These are phyloP conservation scores for Neoascia interrupta DNA, from an alignment of 2,888 invertebrate genomes.

Conservation along the genomic window DNA sequence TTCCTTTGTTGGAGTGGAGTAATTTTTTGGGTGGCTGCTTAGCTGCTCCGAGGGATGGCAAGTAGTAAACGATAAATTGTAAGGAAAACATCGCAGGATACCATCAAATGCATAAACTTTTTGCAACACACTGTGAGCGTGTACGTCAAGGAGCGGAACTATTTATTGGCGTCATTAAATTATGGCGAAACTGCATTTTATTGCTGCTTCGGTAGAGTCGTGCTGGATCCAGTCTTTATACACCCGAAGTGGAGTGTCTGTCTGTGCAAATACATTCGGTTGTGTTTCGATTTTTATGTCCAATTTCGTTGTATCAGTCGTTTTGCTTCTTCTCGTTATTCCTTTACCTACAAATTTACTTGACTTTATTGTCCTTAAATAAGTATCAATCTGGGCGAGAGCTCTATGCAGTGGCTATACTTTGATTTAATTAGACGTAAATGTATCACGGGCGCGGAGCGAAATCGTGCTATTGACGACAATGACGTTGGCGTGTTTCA, in stretches of 20 bases:
- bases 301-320: conserved; percentile 10
- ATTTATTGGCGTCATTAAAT: conserved; percentile 43
- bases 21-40: conserved; percentile 7
- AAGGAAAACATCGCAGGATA: conserved; percentile 23
- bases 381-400: conserved; percentile 8
- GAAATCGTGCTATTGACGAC: background rate
- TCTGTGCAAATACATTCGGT: conserved; percentile 2
- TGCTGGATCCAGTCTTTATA: background rate
- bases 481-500: background rate
- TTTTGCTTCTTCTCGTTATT: background rate
- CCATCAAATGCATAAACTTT: conserved; percentile 41
- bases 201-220: conserved; percentile 1
- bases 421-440: conserved; percentile 49
- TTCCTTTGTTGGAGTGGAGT: conserved; percentile 11
- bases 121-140: conserved; percentile 6
- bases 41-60: background rate
- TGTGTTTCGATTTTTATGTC: conserved; percentile 39
- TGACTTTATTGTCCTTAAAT: background rate
- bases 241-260: background rate
- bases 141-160: conserved; percentile 33
- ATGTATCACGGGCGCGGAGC: conserved; percentile 2
- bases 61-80: conserved; percentile 24
- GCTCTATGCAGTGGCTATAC: conserved; percentile 10
- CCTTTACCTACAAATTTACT: background rate
- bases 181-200: conserved; percentile 53